A percentile compares a stretch with the other conserved stretches of the same genome.
phyloP scores from a whole-genome alignment of 2,113 vertebrate genomes.

The Equus quagga region DNA sequence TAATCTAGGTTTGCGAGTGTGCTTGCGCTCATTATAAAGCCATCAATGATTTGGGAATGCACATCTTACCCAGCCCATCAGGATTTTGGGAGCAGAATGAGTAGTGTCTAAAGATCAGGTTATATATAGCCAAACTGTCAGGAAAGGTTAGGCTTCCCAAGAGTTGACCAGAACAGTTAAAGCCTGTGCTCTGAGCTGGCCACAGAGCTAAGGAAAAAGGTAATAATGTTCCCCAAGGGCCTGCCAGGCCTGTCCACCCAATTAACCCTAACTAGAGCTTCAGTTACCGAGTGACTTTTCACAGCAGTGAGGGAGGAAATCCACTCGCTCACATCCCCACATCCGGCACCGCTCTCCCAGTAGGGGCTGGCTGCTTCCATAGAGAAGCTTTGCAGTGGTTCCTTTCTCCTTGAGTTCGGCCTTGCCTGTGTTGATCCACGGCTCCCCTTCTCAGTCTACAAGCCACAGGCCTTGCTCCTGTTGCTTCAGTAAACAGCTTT shows the following conservation, averaged over 20 bases:
- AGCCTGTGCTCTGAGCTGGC: neutral
- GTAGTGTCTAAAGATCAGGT: neutral
- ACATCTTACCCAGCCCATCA: neutral
- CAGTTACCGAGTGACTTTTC: neutral
- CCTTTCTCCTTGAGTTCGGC: neutral
- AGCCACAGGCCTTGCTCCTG: neutral
- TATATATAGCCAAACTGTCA: neutral
- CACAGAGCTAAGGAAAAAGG: conserved; percentile 43
- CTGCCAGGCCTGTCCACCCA: neutral
- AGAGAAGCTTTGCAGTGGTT: neutral
- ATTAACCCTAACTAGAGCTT: neutral
- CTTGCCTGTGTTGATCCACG: neutral
- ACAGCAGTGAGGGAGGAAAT: neutral
- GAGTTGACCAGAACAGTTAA: conserved; percentile 40
- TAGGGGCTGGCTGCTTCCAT: neutral
- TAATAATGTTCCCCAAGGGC: neutral
- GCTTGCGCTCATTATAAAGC: neutral
- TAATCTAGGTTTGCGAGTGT: neutral
- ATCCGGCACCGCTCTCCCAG: neutral
- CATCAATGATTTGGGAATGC: neutral
- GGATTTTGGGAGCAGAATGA: neutral
- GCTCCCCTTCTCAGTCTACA: neutral
- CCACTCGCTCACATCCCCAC: neutral
- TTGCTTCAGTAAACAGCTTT: conserved; percentile 23
- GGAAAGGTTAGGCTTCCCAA: neutral